Evolutionary conservation across 2,797 vertebrate species (phyloP).

Genomic region (Lepilemur ruficaudatus): DNA sequence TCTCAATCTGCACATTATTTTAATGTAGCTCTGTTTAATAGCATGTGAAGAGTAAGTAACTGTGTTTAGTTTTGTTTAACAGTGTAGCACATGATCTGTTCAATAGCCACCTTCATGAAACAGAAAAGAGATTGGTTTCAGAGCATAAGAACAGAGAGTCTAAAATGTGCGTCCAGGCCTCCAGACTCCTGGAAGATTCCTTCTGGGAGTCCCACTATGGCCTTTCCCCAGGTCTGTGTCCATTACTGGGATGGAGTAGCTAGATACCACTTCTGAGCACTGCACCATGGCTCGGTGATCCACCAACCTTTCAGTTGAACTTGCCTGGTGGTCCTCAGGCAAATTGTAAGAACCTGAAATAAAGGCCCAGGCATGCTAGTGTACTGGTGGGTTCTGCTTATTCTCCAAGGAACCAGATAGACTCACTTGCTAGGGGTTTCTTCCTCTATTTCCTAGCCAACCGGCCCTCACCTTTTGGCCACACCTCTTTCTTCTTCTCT

Average conservation of each 20-base stretch:
- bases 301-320: neutral
- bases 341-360: neutral
- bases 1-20: slow-evolving; percentile 65
- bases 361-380: neutral
- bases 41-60: slow-evolving; percentile 48
- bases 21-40: slow-evolving; percentile 56
- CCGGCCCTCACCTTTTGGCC: neutral
- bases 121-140: neutral
- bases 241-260: neutral
- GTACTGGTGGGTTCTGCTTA: neutral
- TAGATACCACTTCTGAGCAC: neutral
- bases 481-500: neutral
- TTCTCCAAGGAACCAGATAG: neutral
- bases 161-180: neutral
- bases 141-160: neutral
- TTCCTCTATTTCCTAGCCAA: neutral
- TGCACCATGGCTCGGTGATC: neutral
- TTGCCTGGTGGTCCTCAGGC: neutral
- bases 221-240: neutral
- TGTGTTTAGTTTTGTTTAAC: slow-evolving; percentile 50
- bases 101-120: neutral
- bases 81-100: slow-evolving; percentile 23
- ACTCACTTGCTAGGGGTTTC: neutral
- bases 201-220: neutral
- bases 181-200: neutral